Percentiles rank a stretch among this genome's conserved stretches.
These are phyloP conservation scores for Parnassius mnemosyne DNA, from an alignment of 2,888 invertebrate genomes.

Conservation along the genomic window DNA sequence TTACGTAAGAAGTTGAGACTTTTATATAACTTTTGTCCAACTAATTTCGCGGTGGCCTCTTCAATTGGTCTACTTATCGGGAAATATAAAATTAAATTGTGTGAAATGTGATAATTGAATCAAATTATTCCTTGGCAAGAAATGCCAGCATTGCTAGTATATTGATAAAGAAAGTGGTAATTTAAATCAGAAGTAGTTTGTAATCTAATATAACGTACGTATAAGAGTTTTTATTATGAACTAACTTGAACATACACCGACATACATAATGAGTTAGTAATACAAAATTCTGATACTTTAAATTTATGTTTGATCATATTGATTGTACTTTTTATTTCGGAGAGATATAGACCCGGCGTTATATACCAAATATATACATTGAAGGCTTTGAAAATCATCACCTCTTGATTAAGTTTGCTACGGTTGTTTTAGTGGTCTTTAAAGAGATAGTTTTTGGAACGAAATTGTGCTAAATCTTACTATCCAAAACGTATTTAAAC, in stretches of 20 bases:
- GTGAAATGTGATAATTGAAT: conserved; percentile 24
- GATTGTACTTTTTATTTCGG: too few relatives aligned
- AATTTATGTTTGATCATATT: too few relatives aligned
- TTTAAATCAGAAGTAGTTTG: conserved; percentile 1
- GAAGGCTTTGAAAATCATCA: too few relatives aligned
- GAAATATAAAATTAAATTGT: conserved; percentile 17
- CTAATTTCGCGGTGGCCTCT: conserved; percentile 18
- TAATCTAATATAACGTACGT: conserved; percentile 4
- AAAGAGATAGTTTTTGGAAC: too few relatives aligned
- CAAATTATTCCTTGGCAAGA: conserved; percentile 9
- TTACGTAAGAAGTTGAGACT: not conserved
- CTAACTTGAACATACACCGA: not conserved
- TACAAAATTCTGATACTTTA: too few relatives aligned
- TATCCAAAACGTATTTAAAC: too few relatives aligned
- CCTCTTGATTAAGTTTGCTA: too few relatives aligned
- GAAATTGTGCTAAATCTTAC: too few relatives aligned
- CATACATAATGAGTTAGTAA: not conserved
- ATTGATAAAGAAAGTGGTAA: conserved; percentile 9
- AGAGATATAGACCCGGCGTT: too few relatives aligned
- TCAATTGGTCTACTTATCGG: conserved; percentile 5
- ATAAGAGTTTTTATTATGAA: not conserved
- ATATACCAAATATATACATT: too few relatives aligned
- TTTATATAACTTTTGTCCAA: not conserved
- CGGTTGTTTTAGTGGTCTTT: too few relatives aligned
- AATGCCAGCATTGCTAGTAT: conserved; percentile 1